Evolutionary conservation across 2,113 vertebrate genomes (phyloP), one percentile per base, ranked within the genome.

Genomic region (Loxodonta africana): DNA sequence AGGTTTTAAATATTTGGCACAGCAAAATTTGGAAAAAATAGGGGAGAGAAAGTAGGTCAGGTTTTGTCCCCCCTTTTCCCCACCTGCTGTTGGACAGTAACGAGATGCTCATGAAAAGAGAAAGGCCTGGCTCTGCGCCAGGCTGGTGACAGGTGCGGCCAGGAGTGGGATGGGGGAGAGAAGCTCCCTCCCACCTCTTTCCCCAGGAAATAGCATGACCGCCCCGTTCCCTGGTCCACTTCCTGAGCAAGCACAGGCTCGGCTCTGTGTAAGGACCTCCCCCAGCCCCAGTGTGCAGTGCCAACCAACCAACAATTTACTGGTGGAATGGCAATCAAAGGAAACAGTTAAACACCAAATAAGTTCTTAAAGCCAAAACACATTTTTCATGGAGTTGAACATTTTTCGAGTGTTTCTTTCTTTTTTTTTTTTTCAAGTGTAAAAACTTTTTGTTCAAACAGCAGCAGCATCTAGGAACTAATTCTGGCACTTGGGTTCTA

Each of bases 401-500:
- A 80, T 93, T 91, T 97, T 96, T 85, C 15, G 91, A 95, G 93
- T 90, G 33, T 83, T 8, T 71, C 95, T 97, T 81, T 11, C 62
- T 94, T 97, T 96, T 71, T 96, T 97, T 11, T 65, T 94, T 97
- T 96, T 97, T 98, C 98, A 98, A 98, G 97, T 97, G 96, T 97
- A 96, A 96, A 98, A 98, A 95, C 90, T 71, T 97, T 94, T 94
- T 94, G 91, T 96, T 95, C 95, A 96, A 95, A 97, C 91, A 96
- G 80, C 92, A 98, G 97, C 97, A 98, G 97, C 95, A 97, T 98
- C 98, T 94, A 90, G 76, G 57, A 93, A 93, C 95, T 91, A 86
- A 92, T 96, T 95, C 97, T 92, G 98, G 98, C 98, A 98, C 98
- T 98, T 98, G 97, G 98, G 98, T 97, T 93, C 69, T 90, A 92